Conservation (phyloP, 2,797 vertebrate species). For the Cyclopterus lumpus region DNA sequence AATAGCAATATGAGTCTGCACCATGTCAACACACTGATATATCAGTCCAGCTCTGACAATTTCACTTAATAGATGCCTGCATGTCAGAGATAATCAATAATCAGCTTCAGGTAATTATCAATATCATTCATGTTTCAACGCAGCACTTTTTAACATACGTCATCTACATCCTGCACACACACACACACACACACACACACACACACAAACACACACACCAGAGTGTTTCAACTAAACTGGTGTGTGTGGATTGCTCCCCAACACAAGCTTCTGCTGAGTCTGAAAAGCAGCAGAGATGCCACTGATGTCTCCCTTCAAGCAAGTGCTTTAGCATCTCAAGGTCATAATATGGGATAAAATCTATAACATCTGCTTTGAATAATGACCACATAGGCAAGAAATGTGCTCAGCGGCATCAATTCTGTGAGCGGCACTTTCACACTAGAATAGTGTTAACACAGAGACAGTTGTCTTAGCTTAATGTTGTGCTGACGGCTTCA, state of each 20-base stretch:
- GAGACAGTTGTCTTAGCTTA: slow-evolving; percentile 69
- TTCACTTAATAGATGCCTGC: slow-evolving; percentile 36
- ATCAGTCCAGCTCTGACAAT: slow-evolving; percentile 38
- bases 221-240: slow-evolving; percentile 37
- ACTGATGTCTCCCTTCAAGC: slow-evolving; percentile 75
- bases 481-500: slow-evolving; percentile 74
- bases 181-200: slow-evolving; percentile 21
- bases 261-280: slow-evolving; percentile 31
- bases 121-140: slow-evolving; percentile 67
- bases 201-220: slow-evolving; percentile 18
- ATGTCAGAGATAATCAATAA: slow-evolving; percentile 69
- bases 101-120: slow-evolving; percentile 66
- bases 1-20: slow-evolving; percentile 55
- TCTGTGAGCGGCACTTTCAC: slow-evolving; percentile 64
- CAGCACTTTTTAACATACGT: slow-evolving; percentile 47
- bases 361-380: slow-evolving; percentile 84
- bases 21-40: slow-evolving; percentile 54
- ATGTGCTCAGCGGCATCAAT: slow-evolving; percentile 71
- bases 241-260: slow-evolving; percentile 40
- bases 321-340: slow-evolving; percentile 79
- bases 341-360: slow-evolving; percentile 79
- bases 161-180: slow-evolving; percentile 41
- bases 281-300: slow-evolving; percentile 71
- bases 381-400: slow-evolving; percentile 82
- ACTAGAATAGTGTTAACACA: slow-evolving; percentile 65